phyloP scores from a whole-genome alignment of 2,888 invertebrate species.

The Toxonevra muliebris region DNA sequence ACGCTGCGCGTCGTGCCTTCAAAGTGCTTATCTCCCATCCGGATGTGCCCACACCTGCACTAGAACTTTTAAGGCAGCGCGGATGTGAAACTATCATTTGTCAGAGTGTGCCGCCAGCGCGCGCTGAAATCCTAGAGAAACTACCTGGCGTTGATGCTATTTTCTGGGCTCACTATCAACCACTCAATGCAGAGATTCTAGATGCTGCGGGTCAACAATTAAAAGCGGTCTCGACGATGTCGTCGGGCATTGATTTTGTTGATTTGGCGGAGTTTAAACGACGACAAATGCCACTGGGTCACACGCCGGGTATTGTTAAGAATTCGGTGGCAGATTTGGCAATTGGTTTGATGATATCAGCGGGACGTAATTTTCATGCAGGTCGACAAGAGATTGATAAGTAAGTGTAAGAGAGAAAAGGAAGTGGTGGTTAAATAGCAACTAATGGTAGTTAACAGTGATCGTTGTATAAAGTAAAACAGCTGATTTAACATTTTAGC shows the following conservation, averaged over 20 bases:
- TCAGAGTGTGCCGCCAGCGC: conserved; percentile 54
- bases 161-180: conserved; percentile 61
- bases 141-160: conserved; percentile 60
- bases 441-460: conserved; percentile 26
- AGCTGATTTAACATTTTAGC: conserved; percentile 12
- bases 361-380: conserved; percentile 80
- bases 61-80: conserved; percentile 71
- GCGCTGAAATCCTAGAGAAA: conserved; percentile 57
- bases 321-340: conserved; percentile 86
- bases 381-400: conserved; percentile 73
- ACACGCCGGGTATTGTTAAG: conserved; percentile 80
- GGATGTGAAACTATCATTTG: conserved; percentile 57
- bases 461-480: conserved; percentile 13
- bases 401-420: conserved; percentile 43
- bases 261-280: conserved; percentile 76
- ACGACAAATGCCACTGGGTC: conserved; percentile 78
- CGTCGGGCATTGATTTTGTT: conserved; percentile 87
- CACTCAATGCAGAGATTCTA: conserved; percentile 57
- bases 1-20: conserved; percentile 47
- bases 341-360: conserved; percentile 78
- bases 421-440: too few relatives aligned
- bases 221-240: conserved; percentile 82
- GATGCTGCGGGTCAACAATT: conserved; percentile 69
- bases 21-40: conserved; percentile 75
- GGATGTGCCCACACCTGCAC: conserved; percentile 72